Base-by-base conservation (phyloP, 1,140 invertebrate species). In the Patella vulgata region DNA sequence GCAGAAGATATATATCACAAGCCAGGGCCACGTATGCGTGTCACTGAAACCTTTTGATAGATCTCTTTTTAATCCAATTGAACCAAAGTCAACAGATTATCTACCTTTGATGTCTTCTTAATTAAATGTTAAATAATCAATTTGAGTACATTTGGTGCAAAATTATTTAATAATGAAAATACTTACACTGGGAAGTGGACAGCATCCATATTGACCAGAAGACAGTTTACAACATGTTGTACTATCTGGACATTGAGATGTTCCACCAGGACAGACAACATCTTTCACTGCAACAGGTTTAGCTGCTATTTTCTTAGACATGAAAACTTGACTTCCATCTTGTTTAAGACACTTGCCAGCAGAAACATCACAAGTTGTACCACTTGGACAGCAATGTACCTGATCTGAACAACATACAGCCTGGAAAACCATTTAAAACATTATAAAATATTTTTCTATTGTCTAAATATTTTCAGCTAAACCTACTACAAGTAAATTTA, bases 141-240 rank as follows among this genome's bases (percentile, higher is more conserved):
- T n/a, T n/a, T n/a, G n/a, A n/a, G n/a, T n/a, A n/a, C n/a, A n/a
- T n/a, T n/a, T n/a, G n/a, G n/a, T n/a, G n/a, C n/a, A n/a, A n/a
- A n/a, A n/a, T n/a, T n/a, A n/a, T n/a, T n/a, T n/a, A n/a, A n/a
- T n/a, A n/a, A n/a, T n/a, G n/a, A n/a, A n/a, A n/a, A n/a, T n/a
- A n/a, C 50, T 54, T 69, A 77, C 78, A 33, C 77, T 60, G 21
- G 68, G 56, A 25, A 75, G 68, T 12, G 84, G 82, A 67, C 85
- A 86, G 50, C 85, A 86, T 27, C 83, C 84, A 47, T 74, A 85
- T 3, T 67, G 48, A 12, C 77, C 83, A 58, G 59, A 59, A 2
- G 27, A 31, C 42, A 82, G 23, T 51, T 77, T 70, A 71, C 85
- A 86, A 58, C 85, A 86, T 8, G 85, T 85, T 23, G 70, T 66